phyloP scores from a whole-genome alignment of 35 echinoderm and acorn worm species.

The Ophioderma brevispina region DNA sequence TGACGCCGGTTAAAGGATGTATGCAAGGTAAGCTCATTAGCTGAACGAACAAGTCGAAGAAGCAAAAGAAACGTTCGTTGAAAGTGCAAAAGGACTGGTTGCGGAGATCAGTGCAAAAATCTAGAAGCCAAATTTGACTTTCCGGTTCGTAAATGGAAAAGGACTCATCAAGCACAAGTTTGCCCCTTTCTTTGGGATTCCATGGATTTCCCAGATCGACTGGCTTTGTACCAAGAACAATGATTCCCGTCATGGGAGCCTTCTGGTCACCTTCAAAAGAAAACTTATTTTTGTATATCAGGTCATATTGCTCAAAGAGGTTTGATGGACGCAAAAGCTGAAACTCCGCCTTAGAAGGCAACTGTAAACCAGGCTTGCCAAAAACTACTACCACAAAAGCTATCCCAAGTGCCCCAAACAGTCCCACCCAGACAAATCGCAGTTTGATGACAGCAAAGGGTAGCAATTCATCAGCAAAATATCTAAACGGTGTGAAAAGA shows the following conservation, averaged over 20 bases:
- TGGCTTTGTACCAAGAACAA: conserved; percentile 59
- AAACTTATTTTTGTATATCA: conserved; percentile 67
- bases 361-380: conserved; percentile 45
- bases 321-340: conserved; percentile 69
- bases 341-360: conserved; percentile 68
- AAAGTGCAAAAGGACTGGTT: conserved; percentile 46
- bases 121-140: conserved; percentile 57
- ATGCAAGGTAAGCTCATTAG: conserved; percentile 33
- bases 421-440: conserved; percentile 54
- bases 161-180: conserved; percentile 41
- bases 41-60: conserved; percentile 40
- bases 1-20: not conserved
- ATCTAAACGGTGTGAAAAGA: not conserved
- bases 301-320: conserved; percentile 76
- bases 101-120: conserved; percentile 55
- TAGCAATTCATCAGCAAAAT: conserved; percentile 50
- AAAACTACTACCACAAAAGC: conserved; percentile 55
- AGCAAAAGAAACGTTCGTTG: conserved; percentile 16
- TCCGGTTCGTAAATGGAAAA: conserved; percentile 41
- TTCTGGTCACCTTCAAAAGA: conserved; percentile 23
- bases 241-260: not conserved
- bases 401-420: conserved; percentile 47
- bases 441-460: conserved; percentile 63
- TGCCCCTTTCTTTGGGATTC: conserved; percentile 60
- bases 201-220: conserved; percentile 60